Base-by-base conservation (phyloP, 2,888 invertebrate genomes). In the Serripes groenlandicus region DNA sequence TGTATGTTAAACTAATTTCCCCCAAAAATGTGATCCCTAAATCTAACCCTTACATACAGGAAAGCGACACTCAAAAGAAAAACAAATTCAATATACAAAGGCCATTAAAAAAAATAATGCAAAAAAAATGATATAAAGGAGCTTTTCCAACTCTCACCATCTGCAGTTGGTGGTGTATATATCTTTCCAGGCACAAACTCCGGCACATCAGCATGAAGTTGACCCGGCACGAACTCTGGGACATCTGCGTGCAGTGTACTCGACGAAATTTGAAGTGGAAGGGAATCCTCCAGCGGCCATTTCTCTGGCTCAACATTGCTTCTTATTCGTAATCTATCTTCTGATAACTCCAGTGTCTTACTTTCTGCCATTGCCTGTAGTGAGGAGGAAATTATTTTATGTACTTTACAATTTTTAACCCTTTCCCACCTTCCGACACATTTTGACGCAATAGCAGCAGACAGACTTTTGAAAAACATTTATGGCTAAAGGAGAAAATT, bases 191-290 rank as follows among this genome's bases (percentile, higher is more conserved):
- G 97, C 87, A 98, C 96, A 94, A 98, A 98, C 95, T 97, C 98
- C 0, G 97, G 97, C 70, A 98, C 98, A 94, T 97, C 96, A 4
- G 88, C 83, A 80, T 92, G 90, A 28, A 90, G 78, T 81, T 92
- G 88, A 85, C 96, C 95, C 88, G 98, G 97, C 87, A 98, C 96
- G 94, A 98, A 98, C 95, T 97, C 98, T 0, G 97, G 97, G 71
- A 98, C 98, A 94, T 97, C 97, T 3, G 97, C 97, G 95, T 98
- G 97, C 78, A 98, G 95, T 7, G 93, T 91, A 42, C 91, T 80
- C 18, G 82, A 82, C 21, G 88, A 75, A 34, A 89, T 71, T 21
- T 75, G 78, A 3, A 87, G 69, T 0, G 82, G 82, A n/a, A 66
- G 60, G 5, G 89, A 81, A 18, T 88, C 93, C 60, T 90, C 89